These are phyloP conservation scores for Drosophila villosipedis DNA, from an alignment of 2,888 invertebrate species.

Conservation along the genomic window DNA sequence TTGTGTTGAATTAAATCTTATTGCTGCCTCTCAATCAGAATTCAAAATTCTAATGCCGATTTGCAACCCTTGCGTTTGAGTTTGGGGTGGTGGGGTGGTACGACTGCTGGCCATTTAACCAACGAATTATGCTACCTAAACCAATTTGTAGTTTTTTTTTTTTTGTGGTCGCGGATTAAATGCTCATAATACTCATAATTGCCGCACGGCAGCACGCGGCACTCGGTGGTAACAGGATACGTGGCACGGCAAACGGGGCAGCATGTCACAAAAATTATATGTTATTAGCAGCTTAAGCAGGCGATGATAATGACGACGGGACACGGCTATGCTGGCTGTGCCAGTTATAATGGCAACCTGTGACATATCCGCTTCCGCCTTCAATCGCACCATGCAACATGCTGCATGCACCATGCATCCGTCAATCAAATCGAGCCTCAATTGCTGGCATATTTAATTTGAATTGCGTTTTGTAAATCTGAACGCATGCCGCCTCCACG, in stretches of 20 bases:
- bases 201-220: constrained; percentile 60
- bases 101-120: constrained; percentile 60
- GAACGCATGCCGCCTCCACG: constrained; percentile 38
- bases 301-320: constrained; percentile 28
- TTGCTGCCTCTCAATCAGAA: background rate
- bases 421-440: constrained; percentile 66
- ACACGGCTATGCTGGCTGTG: background rate
- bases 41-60: background rate
- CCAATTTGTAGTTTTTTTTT: constrained; percentile 70
- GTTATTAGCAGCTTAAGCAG: constrained; percentile 72
- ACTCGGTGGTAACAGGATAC: constrained; percentile 68
- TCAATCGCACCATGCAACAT: constrained; percentile 29
- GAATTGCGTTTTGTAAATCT: constrained; percentile 39
- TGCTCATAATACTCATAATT: constrained; percentile 82
- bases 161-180: constrained; percentile 78
- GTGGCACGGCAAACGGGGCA: constrained; percentile 23
- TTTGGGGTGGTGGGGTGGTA: constrained; percentile 2
- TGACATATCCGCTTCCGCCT: constrained; percentile 70
- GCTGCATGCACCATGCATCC: constrained; percentile 38
- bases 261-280: constrained; percentile 63
- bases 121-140: constrained; percentile 44
- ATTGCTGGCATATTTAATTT: constrained; percentile 61
- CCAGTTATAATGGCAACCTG: constrained; percentile 52
- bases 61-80: constrained; percentile 34
- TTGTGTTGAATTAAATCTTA: background rate